phyloP scores from a whole-genome alignment of 2,888 invertebrate species.

The Augochlorella aurata region DNA sequence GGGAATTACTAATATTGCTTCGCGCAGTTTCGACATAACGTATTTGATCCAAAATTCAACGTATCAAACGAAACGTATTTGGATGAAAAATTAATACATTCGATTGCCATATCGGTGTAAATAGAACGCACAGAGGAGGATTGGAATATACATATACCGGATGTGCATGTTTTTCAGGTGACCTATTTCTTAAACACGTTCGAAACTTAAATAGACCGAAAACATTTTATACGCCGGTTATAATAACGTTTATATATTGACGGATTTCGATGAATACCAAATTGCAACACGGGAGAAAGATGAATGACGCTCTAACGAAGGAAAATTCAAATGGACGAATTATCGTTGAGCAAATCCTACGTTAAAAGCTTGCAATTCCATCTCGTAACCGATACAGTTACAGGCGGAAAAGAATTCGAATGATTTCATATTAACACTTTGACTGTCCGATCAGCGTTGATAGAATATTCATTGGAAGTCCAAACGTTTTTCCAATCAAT shows the following conservation, averaged over 20 bases:
- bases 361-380: constrained; percentile 19
- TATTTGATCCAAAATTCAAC: neutral
- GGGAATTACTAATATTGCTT: neutral
- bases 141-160: neutral
- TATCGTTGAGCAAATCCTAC: constrained; percentile 16
- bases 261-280: constrained; percentile 11
- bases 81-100: neutral
- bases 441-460: neutral
- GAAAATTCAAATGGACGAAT: constrained; percentile 10
- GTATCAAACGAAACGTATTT: neutral
- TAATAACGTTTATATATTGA: neutral
- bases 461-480: neutral
- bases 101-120: neutral
- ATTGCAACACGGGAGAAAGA: constrained; percentile 11
- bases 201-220: neutral
- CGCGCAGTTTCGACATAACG: neutral
- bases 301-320: constrained; percentile 23
- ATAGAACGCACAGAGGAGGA: neutral
- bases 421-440: neutral
- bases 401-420: neutral
- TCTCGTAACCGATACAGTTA: neutral
- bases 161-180: neutral
- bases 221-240: neutral
- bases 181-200: neutral
- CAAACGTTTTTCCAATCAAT: neutral